Evolutionary conservation across 2,113 vertebrate genomes (phyloP), one percentile per base, ranked within the genome.

Genomic region (Amblyopsis rosae): DNA sequence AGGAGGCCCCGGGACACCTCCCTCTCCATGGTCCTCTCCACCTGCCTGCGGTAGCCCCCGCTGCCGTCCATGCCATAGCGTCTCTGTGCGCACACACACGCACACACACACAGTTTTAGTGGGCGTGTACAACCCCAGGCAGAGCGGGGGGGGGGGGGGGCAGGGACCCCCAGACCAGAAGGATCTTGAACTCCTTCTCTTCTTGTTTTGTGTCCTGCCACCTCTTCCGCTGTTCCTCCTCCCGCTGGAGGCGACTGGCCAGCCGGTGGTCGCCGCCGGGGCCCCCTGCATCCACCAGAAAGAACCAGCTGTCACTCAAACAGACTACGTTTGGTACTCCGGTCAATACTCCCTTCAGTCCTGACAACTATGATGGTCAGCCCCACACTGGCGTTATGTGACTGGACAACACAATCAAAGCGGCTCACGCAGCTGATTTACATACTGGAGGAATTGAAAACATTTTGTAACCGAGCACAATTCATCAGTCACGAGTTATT

Each of bases 21-120:
- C 67, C 76, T 92, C 90, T 96, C 94, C 95, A 98, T 91, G 67
- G 87, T 94, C 72, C 79, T 93, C 56, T 96, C 86, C 58, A 94
- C 92, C 56, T 99, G 96, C 41, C 92, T 91, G 75, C 92, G 92
- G 80, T 96, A 99, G 69, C 96, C 95, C 77, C 96, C 96, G 45
- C 93, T 91, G 70, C 93, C 90, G 76, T 96, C 95, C 82, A 98
- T 75, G 9, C 96, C 97, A 87, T 95, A 96, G 45, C 94, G 94
- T 65, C 51, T 95, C 97, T 98, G 85, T 76, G 76, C 3, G 70
- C 4, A 72, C 46, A 70, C 17, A 64, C 54, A 12, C 45, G 41
- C 19, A 46, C 1, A 41, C 5, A 46, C 13, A 67, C n/a, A 86
- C 3, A 41, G 1, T 26, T 26, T 26, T 41, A 41, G 35, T 41